Evolutionary conservation across 2,888 invertebrate genomes (phyloP).

Genomic region (Campoplex capitator): DNA sequence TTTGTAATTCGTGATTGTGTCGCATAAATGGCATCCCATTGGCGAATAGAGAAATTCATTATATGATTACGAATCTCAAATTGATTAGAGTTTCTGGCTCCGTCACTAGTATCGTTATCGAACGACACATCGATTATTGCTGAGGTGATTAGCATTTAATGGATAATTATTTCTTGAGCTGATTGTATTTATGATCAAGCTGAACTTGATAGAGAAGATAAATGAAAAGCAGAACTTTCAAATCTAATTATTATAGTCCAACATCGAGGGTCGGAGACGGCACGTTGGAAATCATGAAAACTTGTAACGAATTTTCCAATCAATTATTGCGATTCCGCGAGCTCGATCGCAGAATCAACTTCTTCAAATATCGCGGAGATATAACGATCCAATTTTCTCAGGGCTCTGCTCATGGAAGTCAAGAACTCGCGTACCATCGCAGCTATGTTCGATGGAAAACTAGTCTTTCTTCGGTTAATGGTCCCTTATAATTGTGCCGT

Average conservation of each 20-base stretch:
- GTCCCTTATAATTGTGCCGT: conserved; percentile 57
- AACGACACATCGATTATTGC: not conserved
- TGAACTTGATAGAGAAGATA: not conserved
- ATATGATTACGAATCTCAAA: not conserved
- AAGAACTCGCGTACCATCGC: not conserved
- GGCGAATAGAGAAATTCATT: not conserved
- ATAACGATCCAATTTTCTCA: conserved; percentile 59
- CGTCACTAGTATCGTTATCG: not conserved
- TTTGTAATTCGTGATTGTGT: not conserved
- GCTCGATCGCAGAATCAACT: conserved; percentile 7
- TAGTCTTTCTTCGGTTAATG: conserved; percentile 45
- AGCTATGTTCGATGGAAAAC: conserved; percentile 43
- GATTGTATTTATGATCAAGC: not conserved
- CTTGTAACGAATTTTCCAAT: not conserved
- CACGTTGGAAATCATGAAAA: not conserved
- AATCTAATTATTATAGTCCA: not conserved
- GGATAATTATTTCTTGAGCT: not conserved
- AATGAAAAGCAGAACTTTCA: not conserved
- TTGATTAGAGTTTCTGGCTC: not conserved
- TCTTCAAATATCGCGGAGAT: conserved; percentile 26
- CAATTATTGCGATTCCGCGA: conserved; percentile 16
- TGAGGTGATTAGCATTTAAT: not conserved
- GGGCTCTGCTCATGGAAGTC: conserved; percentile 14
- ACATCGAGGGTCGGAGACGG: not conserved
- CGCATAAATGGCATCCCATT: not conserved